Conservation (phyloP, 2,888 invertebrate genomes). For the Rhingia rostrata region DNA sequence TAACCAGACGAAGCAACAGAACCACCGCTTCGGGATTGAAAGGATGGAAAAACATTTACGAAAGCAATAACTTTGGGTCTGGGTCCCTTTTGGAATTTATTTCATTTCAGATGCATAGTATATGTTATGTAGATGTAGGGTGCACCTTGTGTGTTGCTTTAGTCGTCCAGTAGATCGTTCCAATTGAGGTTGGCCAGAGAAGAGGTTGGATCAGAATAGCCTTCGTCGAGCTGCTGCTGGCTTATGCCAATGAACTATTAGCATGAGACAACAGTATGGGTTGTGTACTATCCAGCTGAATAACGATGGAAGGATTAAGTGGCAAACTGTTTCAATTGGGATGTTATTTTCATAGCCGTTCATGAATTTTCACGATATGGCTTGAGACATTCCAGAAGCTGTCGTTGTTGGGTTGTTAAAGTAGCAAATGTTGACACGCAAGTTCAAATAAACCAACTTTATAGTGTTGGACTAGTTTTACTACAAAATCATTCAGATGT, state of each 20-base stretch:
- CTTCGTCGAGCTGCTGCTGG: constrained; percentile 1
- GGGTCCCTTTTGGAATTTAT: constrained; percentile 53
- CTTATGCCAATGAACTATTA: constrained; percentile 42
- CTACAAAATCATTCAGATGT: too few relatives aligned
- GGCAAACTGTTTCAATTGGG: constrained; percentile 15
- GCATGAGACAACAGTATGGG: neutral
- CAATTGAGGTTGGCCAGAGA: constrained; percentile 14
- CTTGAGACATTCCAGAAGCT: neutral
- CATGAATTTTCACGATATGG: constrained; percentile 23
- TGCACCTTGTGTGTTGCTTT: neutral
- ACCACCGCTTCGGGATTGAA: constrained; percentile 43
- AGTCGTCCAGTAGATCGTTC: constrained; percentile 37
- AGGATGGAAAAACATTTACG: constrained; percentile 61
- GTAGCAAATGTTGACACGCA: neutral
- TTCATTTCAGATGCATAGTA: constrained; percentile 47
- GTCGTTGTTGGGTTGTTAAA: neutral
- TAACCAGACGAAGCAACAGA: constrained; percentile 51
- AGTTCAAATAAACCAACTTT: too few relatives aligned
- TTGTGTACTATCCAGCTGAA: neutral
- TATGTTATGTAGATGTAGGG: neutral
- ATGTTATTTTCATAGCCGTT: constrained; percentile 23
- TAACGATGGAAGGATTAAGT: constrained; percentile 19
- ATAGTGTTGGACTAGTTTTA: too few relatives aligned
- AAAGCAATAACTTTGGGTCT: constrained; percentile 64
- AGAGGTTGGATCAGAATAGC: constrained; percentile 29